Evolutionary conservation across 1,140 invertebrate genomes (phyloP).

Genomic region (Cherax destructor): DNA sequence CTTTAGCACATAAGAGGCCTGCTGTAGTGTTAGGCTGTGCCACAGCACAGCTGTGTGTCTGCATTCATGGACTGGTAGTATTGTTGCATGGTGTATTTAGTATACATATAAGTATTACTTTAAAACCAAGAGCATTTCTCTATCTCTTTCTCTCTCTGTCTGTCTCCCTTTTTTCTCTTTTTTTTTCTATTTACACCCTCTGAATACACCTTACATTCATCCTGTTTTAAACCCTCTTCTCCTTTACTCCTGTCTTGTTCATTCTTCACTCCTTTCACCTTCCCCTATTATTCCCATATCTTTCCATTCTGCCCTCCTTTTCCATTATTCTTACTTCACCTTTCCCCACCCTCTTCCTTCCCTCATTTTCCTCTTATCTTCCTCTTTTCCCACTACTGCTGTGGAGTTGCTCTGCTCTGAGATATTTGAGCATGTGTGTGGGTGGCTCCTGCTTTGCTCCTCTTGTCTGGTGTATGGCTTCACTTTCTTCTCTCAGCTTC

Average conservation of each 20-base stretch:
- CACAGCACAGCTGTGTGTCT: background rate
- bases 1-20: background rate
- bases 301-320: background rate
- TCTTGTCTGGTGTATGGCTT: background rate
- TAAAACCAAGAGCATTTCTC: no score
- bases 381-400: background rate
- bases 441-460: constrained; percentile 3
- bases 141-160: background rate
- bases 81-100: background rate
- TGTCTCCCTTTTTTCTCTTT: background rate
- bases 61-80: background rate
- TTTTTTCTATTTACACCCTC: background rate
- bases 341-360: background rate
- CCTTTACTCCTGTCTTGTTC: no score
- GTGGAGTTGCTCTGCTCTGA: background rate
- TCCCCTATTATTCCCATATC: no score
- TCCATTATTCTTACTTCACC: background rate
- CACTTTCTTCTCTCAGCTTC: background rate
- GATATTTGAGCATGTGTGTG: constrained; percentile 2
- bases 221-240: no score
- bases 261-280: no score
- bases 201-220: no score
- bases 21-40: background rate
- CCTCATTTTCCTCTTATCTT: background rate
- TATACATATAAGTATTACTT: no score